Percentiles rank a stretch among this genome's conserved stretches.
Evolutionary conservation across 1,140 invertebrate genomes (phyloP).

Genomic region (Halesus radiatus): DNA sequence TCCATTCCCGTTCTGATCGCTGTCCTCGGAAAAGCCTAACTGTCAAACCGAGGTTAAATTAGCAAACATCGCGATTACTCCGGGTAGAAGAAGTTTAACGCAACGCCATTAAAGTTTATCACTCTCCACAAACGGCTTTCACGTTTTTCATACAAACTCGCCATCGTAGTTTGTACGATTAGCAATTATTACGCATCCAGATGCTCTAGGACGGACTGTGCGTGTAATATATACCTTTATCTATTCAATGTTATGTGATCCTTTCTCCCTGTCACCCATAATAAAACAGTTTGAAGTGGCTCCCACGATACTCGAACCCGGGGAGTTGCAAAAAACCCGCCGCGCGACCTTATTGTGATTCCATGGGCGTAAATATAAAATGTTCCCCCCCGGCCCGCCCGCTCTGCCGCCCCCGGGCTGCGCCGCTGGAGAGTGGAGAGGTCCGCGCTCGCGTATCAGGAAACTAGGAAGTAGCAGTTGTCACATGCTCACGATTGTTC

Average conservation of each 20-base stretch:
- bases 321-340: constrained; percentile 2
- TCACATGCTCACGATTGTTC: no score
- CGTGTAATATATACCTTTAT: no score
- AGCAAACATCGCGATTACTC: no score
- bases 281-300: not conserved
- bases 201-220: not conserved
- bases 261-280: no score
- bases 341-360: constrained; percentile 8
- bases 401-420: not conserved
- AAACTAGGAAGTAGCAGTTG: no score
- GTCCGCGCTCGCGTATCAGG: not conserved
- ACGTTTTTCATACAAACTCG: not conserved
- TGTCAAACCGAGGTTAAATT: no score
- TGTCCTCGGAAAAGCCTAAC: no score
- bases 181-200: not conserved
- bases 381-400: not conserved
- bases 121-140: not conserved
- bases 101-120: not conserved
- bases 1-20: no score
- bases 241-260: no score
- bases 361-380: constrained; percentile 1
- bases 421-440: not conserved
- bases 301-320: constrained; percentile 6
- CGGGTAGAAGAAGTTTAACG: no score
- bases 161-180: constrained; percentile 11